phyloP scores from a whole-genome alignment of 30 jellyfish, hydroid and myxozoan species.

The Chrysaora quinquecirrha region DNA sequence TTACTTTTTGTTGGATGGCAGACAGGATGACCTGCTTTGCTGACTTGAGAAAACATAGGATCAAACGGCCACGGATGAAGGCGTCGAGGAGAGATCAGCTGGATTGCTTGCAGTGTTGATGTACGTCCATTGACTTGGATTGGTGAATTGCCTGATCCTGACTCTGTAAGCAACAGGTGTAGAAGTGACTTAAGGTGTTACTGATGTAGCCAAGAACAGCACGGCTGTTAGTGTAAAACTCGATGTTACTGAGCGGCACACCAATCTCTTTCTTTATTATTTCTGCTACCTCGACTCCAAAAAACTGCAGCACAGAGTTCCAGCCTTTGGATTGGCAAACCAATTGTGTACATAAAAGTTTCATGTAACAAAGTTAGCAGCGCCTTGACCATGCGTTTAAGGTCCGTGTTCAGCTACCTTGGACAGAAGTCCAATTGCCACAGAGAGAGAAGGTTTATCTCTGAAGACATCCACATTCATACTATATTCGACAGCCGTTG shows the following conservation, averaged over 20 bases:
- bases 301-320: conserved; percentile 68
- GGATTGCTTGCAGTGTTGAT: conserved; percentile 43
- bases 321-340: conserved; percentile 51
- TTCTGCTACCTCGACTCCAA: conserved; percentile 25
- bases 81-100: conserved; percentile 41
- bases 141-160: conserved; percentile 33
- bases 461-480: conserved; percentile 72
- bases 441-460: conserved; percentile 29
- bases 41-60: too few relatives aligned
- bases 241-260: conserved; percentile 3
- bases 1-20: too few relatives aligned
- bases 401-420: conserved; percentile 36
- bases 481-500: conserved; percentile 40
- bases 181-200: conserved; percentile 33
- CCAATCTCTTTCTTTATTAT: conserved; percentile 46
- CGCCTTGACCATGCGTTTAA: conserved; percentile 25
- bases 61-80: too few relatives aligned
- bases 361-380: conserved; percentile 15
- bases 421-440: conserved; percentile 30
- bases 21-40: too few relatives aligned
- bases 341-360: conserved; percentile 66
- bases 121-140: conserved; percentile 39
- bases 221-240: conserved; percentile 47
- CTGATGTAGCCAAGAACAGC: conserved; percentile 35
- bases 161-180: conserved; percentile 57